Base-by-base conservation (phyloP, 2,797 vertebrate genomes). In the Phoxinus dragarum region DNA sequence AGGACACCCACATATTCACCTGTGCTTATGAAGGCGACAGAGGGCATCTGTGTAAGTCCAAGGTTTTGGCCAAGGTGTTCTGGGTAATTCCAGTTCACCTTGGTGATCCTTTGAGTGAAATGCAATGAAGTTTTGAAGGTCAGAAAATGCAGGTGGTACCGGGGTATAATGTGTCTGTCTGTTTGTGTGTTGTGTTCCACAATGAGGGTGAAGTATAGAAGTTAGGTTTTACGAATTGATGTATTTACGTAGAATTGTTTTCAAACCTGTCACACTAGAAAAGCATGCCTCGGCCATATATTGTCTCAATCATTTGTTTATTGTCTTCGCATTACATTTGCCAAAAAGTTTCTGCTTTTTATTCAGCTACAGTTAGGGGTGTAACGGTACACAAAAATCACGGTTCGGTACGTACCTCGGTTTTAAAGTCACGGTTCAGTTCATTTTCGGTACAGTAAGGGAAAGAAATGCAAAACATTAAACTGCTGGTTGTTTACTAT, bases 1-100 rank as follows among this genome's bases (percentile, higher is more conserved):
- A 94, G 91, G 92, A 94, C 93, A 91, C 90, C 86, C 88, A 88
- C 91, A 86, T 87, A 90, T 85, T 87, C 88, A 83, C 89, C 76
- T 84, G 84, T 89, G 85, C 82, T 88, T 87, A 90, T 69, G 81
- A 89, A 89, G 86, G 90, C 89, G 86, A 90, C 87, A 86, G 84
- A 93, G 95, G 92, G 90, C 93, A 92, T 88, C 5, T 78, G 88
- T 95, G 94, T 94, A 94, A 94, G 89, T 83, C 91, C 93, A 94
- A 94, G 93, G 94, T 94, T 95, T 91, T 89, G 89, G 88, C 90
- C 93, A 94, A 95, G 93, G 95, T 94, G 91, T 89, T 93, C 66
- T 90, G 91, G 94, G 92, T 94, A 95, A 95, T 95, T 95, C 92
- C 89, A 91, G 92, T 94, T 95, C 94, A 94, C 94, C 94, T 95